Conservation (phyloP, 2,113 vertebrate genomes). For the Semnopithecus entellus region DNA sequence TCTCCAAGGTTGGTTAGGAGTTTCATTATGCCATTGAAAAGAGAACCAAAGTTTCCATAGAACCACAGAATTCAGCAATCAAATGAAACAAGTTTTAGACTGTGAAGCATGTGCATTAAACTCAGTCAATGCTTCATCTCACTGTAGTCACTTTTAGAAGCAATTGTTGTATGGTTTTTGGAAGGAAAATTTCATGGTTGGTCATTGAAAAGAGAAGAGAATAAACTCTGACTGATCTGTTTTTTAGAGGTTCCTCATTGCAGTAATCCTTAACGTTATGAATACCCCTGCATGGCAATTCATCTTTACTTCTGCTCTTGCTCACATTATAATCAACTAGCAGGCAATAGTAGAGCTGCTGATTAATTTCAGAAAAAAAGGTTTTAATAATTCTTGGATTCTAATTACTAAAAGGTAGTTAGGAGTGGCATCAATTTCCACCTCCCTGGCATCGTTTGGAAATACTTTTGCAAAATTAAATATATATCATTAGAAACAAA, state of each 20-base stretch:
- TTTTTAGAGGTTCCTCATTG: conserved; percentile 54
- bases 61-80: background rate
- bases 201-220: conserved; percentile 49
- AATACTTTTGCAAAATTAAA: conserved; percentile 76
- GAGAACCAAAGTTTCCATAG: conserved; percentile 38
- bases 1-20: background rate
- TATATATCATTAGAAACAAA: conserved; percentile 16
- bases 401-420: conserved; percentile 79
- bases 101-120: background rate
- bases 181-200: conserved; percentile 47
- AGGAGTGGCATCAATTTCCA: conserved; percentile 71
- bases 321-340: conserved; percentile 51
- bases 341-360: background rate
- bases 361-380: conserved; percentile 58
- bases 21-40: background rate
- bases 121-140: conserved; percentile 32
- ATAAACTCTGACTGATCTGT: background rate
- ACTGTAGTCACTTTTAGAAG: conserved; percentile 63
- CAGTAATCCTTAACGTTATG: background rate
- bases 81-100: background rate
- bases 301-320: conserved; percentile 48
- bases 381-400: conserved; percentile 77
- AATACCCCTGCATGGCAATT: conserved; percentile 41
- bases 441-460: conserved; percentile 71
- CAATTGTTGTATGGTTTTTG: conserved; percentile 10